These are phyloP conservation scores for Sebastes fasciatus DNA, from an alignment of 2,113 vertebrate species.

Conservation along the genomic window DNA sequence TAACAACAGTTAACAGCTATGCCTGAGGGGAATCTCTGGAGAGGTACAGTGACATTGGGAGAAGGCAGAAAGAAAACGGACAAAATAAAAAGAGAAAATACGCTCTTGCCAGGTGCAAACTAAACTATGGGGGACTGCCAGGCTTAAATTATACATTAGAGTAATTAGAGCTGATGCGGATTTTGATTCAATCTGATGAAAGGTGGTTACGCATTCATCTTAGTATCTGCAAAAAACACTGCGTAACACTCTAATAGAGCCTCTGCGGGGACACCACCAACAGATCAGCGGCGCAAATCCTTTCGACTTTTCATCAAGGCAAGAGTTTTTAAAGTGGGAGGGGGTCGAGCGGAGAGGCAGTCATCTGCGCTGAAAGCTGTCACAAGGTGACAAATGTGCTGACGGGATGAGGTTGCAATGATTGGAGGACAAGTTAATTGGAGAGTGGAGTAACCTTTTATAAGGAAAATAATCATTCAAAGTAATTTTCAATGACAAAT, in stretches of 20 bases:
- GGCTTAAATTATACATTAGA: constrained; percentile 65
- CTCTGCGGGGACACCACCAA: not conserved
- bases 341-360: not conserved
- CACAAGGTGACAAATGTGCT: no score
- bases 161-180: constrained; percentile 67
- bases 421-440: no score
- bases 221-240: constrained; percentile 13
- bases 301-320: constrained; percentile 54
- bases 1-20: constrained; percentile 75
- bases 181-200: constrained; percentile 66
- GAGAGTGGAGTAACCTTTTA: no score
- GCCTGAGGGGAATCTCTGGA: constrained; percentile 62
- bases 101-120: constrained; percentile 49
- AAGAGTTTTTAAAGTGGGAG: constrained; percentile 27
- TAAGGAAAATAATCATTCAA: not conserved
- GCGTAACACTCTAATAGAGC: constrained; percentile 16
- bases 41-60: constrained; percentile 58
- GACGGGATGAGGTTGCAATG: no score
- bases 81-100: constrained; percentile 25
- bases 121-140: constrained; percentile 45
- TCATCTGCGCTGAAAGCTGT: constrained; percentile 24
- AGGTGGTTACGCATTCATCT: constrained; percentile 46
- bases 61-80: constrained; percentile 30
- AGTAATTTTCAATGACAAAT: not conserved
- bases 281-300: constrained; percentile 39